These are phyloP conservation scores for Poecilus cupreus DNA, from an alignment of 2,888 invertebrate species.

Conservation along the genomic window DNA sequence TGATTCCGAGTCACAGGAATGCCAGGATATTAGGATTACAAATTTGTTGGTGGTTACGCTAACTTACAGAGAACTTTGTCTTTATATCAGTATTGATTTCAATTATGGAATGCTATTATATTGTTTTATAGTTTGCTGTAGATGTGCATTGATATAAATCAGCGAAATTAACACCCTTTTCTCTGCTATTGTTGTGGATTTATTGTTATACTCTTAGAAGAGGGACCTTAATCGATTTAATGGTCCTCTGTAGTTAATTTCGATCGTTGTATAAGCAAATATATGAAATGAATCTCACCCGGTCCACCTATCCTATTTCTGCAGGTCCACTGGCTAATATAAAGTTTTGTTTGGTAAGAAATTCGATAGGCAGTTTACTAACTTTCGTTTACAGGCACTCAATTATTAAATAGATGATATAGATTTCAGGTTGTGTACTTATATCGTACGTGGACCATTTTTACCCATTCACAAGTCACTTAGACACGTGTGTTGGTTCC, in stretches of 20 bases:
- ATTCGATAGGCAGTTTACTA: background rate
- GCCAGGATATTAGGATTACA: background rate
- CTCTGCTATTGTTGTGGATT: background rate
- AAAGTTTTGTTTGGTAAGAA: constrained; percentile 4
- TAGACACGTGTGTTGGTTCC: background rate
- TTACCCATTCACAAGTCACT: constrained; percentile 16
- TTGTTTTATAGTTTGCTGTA: too few species aligned
- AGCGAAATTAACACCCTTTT: background rate
- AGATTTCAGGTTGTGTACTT: constrained; percentile 3
- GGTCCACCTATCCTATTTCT: background rate
- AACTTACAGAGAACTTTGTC: too few species aligned
- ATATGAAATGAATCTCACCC: too few species aligned
- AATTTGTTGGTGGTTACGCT: background rate
- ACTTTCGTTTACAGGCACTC: background rate
- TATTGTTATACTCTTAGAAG: background rate
- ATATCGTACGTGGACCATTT: background rate
- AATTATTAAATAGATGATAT: constrained; percentile 23
- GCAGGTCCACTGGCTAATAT: background rate
- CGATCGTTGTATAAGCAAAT: too few species aligned
- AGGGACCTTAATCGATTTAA: too few species aligned
- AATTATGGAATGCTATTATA: too few species aligned
- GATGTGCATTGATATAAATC: background rate
- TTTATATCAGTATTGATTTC: too few species aligned
- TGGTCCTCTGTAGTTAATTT: too few species aligned
- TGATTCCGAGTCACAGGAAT: background rate